Evolutionary conservation across 2,113 vertebrate genomes (phyloP), one percentile per base, ranked within the genome.

Genomic region (Progne subis): DNA sequence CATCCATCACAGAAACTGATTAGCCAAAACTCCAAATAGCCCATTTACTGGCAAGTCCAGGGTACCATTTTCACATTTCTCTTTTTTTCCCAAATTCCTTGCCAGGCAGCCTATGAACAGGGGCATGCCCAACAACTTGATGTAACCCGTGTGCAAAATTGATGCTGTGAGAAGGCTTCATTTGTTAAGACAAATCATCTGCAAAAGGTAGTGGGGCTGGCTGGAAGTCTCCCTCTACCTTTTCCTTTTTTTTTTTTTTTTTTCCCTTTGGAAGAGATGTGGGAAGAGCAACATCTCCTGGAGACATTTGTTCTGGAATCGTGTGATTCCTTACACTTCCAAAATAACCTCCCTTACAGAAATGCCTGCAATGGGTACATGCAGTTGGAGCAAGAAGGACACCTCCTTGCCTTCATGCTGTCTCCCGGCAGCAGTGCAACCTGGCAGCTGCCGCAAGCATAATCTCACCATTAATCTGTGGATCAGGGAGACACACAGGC

Each of bases 221-320:
- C n/a, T 88, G 37, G 44, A 94, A 94, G 20, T 79, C 64, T 94
- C 31, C 9, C 13, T 78, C 25, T 83, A 92, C 76, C 69, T 94
- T 92, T 77, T 90, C 43, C 14, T 15, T 10, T 64, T 53, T 53
- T 14, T 9, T 69, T 64, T 52, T 81, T 43, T 49, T 74, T 65
- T 41, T 5, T 5, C 19, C 34, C 10, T 94, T 92, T 9, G 1
- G 69, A 92, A 96, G 64, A 92, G 76, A 86, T 84, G 67, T 67
- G 21, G 72, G 82, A 94, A 88, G 85, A 80, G 85, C 64, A 93
- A 78, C 72, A 78, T 83, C 76, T 92, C 86, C 91, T 93, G 72
- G 80, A 94, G 92, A 86, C 61, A 59, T 88, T 90, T 94, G 46
- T 72, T 64, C 80, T 14, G 8, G 86, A 94, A 87, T 88, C 1